Base-by-base conservation (phyloP, 1,140 invertebrate genomes). In the Ips typographus region DNA sequence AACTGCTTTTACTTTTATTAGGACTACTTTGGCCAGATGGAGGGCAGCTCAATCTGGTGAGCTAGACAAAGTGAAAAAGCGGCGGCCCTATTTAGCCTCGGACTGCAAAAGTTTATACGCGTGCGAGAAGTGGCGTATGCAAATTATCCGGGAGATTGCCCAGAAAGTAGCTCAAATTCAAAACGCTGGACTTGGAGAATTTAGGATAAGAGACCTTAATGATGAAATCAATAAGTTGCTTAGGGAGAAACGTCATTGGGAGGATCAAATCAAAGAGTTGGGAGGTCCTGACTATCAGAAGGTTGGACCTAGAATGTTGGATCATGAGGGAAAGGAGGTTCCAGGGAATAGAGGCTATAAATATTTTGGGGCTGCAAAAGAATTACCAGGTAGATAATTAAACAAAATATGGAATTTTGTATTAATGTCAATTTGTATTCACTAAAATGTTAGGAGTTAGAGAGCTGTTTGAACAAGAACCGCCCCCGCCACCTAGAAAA, bases 121-220 rank as follows among this genome's bases (percentile, higher is more conserved):
- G 79, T 93, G 93, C 58, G 95, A 98, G 78, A 97, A 96, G 84
- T 99, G 94, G 90, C 85, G 97, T 75, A 86, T 95, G 80, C 95
- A 98, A 81, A 97, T 99, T 66, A 96, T 99, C 58, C 84, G 96
- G 70, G 98, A 99, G 84, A 93, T 99, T 47, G 94, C 96, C 0
- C 95, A 96, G 77, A 99, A 99, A 85, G 97, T 99, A n/a, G 92
- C 97, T 22, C 94, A 98, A 82, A 99, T 99, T 79, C 98, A 99
- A 82, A 98, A 99, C 85, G 97, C 98, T 76, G 98, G 98, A 73
- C 84, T 99, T 1, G 98, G 98, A 1, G 98, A 99, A 84, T 99
- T 98, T 80, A 88, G 97, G 44, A 95, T 99, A 72, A 84, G 98
- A 42, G 98, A 99, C 82, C 82, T 99, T 1, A 99, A 99, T 81